Evolutionary conservation across 2,113 vertebrate species (phyloP).

Genomic region (Halcyon malimbica): DNA sequence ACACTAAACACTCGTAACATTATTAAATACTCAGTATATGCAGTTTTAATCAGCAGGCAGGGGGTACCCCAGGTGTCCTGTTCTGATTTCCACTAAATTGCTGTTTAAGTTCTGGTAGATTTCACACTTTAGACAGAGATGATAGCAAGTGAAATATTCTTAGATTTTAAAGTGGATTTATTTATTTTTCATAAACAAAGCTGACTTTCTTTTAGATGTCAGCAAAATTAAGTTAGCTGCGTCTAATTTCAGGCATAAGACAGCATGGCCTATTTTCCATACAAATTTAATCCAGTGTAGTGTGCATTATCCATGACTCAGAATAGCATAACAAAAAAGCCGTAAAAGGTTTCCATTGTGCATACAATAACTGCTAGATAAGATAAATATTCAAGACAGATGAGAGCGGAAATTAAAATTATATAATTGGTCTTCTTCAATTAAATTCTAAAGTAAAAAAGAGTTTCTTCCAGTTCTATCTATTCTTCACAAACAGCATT

Average conservation of each 20-base stretch:
- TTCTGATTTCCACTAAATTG: constrained; percentile 34
- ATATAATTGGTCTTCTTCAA: constrained; percentile 43
- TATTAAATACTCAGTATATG: neutral
- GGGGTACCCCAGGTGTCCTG: neutral
- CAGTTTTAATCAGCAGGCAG: constrained; percentile 1
- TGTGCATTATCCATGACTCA: constrained; percentile 31
- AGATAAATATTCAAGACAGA: constrained; percentile 54
- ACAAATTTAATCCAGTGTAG: constrained; percentile 46
- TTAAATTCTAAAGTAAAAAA: constrained; percentile 43
- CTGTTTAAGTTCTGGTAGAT: constrained; percentile 9
- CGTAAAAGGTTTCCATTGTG: constrained; percentile 54
- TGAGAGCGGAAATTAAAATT: constrained; percentile 51
- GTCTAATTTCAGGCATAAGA: constrained; percentile 46
- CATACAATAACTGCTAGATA: constrained; percentile 52
- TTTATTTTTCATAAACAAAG: neutral
- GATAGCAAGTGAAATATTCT: neutral
- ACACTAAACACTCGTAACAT: neutral
- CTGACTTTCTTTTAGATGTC: neutral
- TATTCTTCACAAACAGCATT: constrained; percentile 2
- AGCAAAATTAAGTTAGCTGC: constrained; percentile 58
- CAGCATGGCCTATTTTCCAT: constrained; percentile 50
- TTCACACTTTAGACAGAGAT: neutral
- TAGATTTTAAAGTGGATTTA: neutral
- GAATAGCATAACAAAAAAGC: constrained; percentile 46
- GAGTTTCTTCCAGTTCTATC: neutral